Percentiles rank a stretch among this genome's conserved stretches.
These are phyloP conservation scores for Neodontobutis hainanensis DNA, from an alignment of 2,113 vertebrate genomes.

Conservation along the genomic window DNA sequence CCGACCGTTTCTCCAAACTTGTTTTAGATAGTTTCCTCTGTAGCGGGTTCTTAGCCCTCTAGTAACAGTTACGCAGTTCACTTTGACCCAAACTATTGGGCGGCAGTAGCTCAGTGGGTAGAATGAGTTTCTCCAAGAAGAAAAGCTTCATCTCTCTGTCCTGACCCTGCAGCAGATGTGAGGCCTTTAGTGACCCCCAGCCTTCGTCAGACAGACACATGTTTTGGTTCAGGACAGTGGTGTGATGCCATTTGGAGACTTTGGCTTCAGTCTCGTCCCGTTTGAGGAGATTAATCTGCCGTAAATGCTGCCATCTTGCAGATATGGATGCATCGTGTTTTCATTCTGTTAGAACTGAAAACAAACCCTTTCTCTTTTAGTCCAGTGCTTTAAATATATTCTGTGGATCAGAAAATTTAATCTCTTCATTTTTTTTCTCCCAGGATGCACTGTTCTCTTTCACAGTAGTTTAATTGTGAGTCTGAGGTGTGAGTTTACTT, in stretches of 20 bases:
- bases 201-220: not conserved
- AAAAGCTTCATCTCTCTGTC: no score
- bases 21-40: no score
- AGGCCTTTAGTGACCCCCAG: not conserved
- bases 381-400: no score
- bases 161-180: not conserved
- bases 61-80: no score
- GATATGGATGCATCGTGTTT: not conserved
- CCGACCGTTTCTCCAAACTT: no score
- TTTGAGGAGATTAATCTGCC: not conserved
- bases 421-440: constrained; percentile 7
- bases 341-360: not conserved
- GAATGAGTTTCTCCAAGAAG: no score
- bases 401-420: not conserved
- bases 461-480: constrained; percentile 18
- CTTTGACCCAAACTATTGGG: no score
- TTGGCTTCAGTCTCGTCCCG: not conserved
- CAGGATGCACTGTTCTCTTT: constrained; percentile 1
- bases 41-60: no score
- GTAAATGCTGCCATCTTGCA: not conserved
- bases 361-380: no score
- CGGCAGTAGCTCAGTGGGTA: no score
- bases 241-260: not conserved
- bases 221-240: not conserved
- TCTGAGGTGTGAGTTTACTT: constrained; percentile 29